Evolutionary conservation across 2,888 invertebrate genomes (phyloP).

Genomic region (Drosophila neoperkinsi): DNA sequence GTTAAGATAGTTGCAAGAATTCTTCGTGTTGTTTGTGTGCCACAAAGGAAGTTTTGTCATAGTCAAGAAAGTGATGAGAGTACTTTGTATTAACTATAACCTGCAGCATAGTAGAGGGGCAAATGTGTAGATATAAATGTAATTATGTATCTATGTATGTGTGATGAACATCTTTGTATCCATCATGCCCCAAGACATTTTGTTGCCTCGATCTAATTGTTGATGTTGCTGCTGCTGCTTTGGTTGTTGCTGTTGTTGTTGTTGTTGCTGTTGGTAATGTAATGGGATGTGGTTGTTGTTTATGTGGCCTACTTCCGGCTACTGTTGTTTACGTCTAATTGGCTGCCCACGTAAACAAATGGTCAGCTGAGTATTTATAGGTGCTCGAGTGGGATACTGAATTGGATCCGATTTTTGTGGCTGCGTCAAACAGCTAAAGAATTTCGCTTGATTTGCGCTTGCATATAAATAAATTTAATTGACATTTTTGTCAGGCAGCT

Average conservation of each 20-base stretch:
- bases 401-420: slow-evolving; percentile 34
- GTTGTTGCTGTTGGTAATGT: slow-evolving; percentile 28
- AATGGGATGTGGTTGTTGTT: slow-evolving; percentile 42
- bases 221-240: slow-evolving; percentile 30
- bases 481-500: slow-evolving; percentile 64
- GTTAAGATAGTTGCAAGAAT: neutral
- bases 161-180: slow-evolving; percentile 15
- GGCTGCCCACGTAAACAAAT: slow-evolving; percentile 69
- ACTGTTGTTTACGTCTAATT: slow-evolving; percentile 72
- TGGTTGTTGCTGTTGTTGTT: slow-evolving; percentile 41
- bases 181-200: slow-evolving; percentile 10
- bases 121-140: neutral
- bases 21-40: too few species aligned
- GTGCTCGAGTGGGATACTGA: slow-evolving; percentile 18
- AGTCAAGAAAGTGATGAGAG: neutral
- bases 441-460: slow-evolving; percentile 57
- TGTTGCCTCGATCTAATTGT: slow-evolving; percentile 14
- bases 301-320: slow-evolving; percentile 74
- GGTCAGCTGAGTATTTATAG: slow-evolving; percentile 72
- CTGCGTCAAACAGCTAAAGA: slow-evolving; percentile 38
- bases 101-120: neutral
- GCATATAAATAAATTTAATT: slow-evolving; percentile 69
- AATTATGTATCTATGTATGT: neutral
- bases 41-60: neutral
- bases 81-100: neutral